Base-by-base conservation (phyloP, 1,140 invertebrate species). In the Atta texana region DNA sequence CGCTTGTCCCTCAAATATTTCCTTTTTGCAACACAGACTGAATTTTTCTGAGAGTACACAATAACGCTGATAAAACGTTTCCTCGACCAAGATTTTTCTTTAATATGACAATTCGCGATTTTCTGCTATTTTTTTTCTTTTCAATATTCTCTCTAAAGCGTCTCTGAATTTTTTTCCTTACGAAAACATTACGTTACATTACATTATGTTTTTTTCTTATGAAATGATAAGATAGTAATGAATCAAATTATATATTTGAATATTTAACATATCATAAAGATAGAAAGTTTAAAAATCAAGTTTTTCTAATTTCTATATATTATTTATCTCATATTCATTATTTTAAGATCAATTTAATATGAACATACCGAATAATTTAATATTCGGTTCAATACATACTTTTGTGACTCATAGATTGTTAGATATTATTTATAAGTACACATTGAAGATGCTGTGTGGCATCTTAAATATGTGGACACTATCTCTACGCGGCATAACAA, bases 1-100 rank as follows among this genome's bases (percentile, higher is more conserved):
- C 18, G 78, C 69, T 81, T 74, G 68, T 53, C 66, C 61, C 31
- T 74, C 31, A 28, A 68, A 85, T 28, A 51, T 82, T 82, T 74
- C 39, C 44, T 74, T 74, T 82, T 59, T 12, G 16, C 21, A 3
- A 82, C 14, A 39, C 5, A 16, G 49, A 14, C 80, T 82, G 80
- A 82, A 82, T 82, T 74, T 81, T 57, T 34, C 64, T 7, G n/a
- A 71, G 12, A 49, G 51, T 78, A 53, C 8, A 71, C n/a, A 49
- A 31, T 34, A n/a, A 57, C 24, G 6, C 39, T 21, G 39, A 55
- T 81, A 55, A 81, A 59, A 44, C 10, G 31, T 49, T 59, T 0
- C 12, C 3, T 61, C 53, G 14, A 10, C 8, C 24, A 34, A 49
- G 21, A 21, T 74, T 31, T 44, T 59, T 31, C 3, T 28, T 61